A percentile compares a stretch with the other conserved stretches of the same genome.
Conservation (phyloP, 2,797 vertebrate species). For the Nyctibius grandis region DNA sequence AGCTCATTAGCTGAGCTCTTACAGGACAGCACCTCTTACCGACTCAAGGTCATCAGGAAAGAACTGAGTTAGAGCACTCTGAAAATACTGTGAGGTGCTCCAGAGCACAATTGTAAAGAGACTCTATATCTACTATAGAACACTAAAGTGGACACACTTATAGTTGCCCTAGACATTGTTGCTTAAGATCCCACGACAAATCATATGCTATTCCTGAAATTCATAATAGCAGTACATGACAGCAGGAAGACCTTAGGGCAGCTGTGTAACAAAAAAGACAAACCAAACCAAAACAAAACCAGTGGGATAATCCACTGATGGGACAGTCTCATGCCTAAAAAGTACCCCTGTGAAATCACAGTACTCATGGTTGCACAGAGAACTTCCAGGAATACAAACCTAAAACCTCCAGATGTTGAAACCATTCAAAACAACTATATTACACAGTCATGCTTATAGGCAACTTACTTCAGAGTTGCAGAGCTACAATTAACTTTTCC, state of each 20-base stretch:
- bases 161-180: neutral
- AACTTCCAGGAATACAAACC: neutral
- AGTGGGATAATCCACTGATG: neutral
- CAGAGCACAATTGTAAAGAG: neutral
- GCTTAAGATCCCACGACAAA: neutral
- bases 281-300: neutral
- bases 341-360: neutral
- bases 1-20: neutral
- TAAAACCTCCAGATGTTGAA: neutral
- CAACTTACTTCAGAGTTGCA: neutral
- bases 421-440: neutral
- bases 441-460: neutral
- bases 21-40: neutral
- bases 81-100: neutral
- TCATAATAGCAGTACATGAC: neutral
- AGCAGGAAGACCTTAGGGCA: neutral
- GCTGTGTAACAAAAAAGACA: neutral
- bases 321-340: neutral
- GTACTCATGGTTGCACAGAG: neutral
- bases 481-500: neutral
- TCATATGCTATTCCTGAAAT: neutral
- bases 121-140: neutral
- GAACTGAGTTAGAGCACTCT: neutral
- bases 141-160: neutral
- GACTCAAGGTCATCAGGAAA: neutral